Evolutionary conservation across 1,140 invertebrate genomes (phyloP), one percentile per base, ranked within the genome.

Genomic region (Pogonomyrmex californicus): DNA sequence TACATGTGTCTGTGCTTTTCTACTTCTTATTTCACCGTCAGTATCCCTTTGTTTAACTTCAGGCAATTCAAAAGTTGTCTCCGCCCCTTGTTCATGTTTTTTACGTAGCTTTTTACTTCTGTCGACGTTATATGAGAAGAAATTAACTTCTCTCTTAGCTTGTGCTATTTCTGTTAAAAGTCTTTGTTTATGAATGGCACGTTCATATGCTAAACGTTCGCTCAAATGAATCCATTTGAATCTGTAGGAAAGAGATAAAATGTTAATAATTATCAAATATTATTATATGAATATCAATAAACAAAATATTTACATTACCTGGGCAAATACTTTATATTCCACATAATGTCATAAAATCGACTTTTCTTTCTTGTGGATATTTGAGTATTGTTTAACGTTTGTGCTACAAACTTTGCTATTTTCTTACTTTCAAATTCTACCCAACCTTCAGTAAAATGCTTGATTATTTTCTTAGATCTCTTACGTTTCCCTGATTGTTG

Each of bases 141-240:
- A 98, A 63, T 97, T 97, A 0, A 98, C 97, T 95, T 99, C 98
- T 92, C 97, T 97, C 95, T 99, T 99, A 0, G 98, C 98, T 93
- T 99, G 98, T 5, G 98, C 96, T 68, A 99, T 98, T 96, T 99
- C 99, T 23, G 97, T 97, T 86, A 97, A 95, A 60, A 99, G 94
- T 94, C 97, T 97, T 93, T 99, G 98, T 93, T 98, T 97, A 88
- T 97, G 97, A 7, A 98, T 97, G 47, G 98, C 98, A 93, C 97
- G 97, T 95, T 99, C 99, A 95, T 99, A 99, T 17, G 98, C 97
- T 81, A 99, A 95, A 91, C 98, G 96, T 95, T 99, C 99, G 93
- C 97, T 98, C 30, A 99, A 95, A 95, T 99, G 98, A 66, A 97
- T 96, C 99, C 99, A 99, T 95, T 99, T 99, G 93, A 99, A 99